Conservation (phyloP, 2,888 invertebrate genomes). For the Erebia aethiops region DNA sequence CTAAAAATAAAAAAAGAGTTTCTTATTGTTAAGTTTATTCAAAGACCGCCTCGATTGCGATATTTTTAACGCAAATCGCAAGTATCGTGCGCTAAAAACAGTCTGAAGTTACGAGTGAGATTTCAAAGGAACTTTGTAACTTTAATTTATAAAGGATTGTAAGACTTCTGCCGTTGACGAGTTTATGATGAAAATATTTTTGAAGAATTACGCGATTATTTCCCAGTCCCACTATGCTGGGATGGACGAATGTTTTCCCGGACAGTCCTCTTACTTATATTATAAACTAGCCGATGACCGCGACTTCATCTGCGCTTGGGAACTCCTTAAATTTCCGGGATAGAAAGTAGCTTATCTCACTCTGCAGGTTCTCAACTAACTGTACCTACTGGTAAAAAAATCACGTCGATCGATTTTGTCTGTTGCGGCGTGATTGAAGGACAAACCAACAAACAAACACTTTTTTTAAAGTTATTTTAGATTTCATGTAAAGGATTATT, state of each 20-base stretch:
- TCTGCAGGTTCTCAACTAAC: no score
- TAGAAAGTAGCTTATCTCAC: no score
- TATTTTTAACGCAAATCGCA: neutral
- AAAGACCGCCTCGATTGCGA: neutral
- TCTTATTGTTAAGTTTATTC: neutral
- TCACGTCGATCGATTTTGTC: no score
- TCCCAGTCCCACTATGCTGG: neutral
- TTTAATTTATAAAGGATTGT: slow-evolving; percentile 5
- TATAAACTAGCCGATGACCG: no score
- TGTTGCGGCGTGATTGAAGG: no score
- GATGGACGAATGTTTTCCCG: neutral
- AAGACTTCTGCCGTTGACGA: slow-evolving; percentile 4
- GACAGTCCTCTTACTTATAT: neutral
- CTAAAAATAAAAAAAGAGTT: neutral
- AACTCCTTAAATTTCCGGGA: no score
- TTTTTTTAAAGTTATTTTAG: no score
- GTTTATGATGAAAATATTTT: slow-evolving; percentile 11
- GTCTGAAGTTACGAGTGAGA: neutral
- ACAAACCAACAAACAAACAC: no score
- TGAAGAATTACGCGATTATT: neutral
- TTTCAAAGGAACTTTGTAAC: slow-evolving; percentile 17
- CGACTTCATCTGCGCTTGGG: no score
- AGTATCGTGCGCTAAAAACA: neutral
- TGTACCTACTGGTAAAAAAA: no score
- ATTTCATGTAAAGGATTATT: no score